A percentile compares a stretch with the other conserved stretches of the same genome.
These are phyloP conservation scores for Xestia ashworthii DNA, from an alignment of 2,888 invertebrate genomes.

Conservation along the genomic window DNA sequence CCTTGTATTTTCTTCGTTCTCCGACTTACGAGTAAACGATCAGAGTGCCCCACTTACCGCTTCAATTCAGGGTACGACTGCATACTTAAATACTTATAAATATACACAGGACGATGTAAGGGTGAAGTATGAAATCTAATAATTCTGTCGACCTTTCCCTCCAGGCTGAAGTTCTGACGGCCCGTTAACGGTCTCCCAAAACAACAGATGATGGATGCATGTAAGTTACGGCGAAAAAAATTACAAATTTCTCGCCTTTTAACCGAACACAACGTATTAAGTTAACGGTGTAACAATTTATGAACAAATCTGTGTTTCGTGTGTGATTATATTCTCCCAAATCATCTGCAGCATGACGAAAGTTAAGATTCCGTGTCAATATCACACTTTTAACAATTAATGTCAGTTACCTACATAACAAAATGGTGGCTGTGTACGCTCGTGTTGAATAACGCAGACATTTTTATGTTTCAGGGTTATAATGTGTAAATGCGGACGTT, in stretches of 20 bases:
- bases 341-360: conserved; percentile 71
- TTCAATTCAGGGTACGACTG: conserved; percentile 29
- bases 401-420: conserved; percentile 63
- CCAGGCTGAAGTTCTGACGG: conserved; percentile 53
- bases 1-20: conserved; percentile 15
- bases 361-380: conserved; percentile 68
- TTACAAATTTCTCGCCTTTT: conserved; percentile 87
- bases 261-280: conserved; percentile 81
- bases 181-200: conserved; percentile 71
- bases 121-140: conserved; percentile 68
- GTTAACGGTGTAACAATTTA: conserved; percentile 82
- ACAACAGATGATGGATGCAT: conserved; percentile 73
- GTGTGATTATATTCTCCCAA: conserved; percentile 68
- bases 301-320: conserved; percentile 75
- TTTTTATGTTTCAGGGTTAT: conserved; percentile 58
- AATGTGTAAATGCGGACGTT: conserved; percentile 43
- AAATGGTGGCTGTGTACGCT: conserved; percentile 49
- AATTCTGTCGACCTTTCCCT: conserved; percentile 66
- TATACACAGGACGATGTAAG: conserved; percentile 29
- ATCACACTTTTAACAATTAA: conserved; percentile 64
- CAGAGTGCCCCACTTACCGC: conserved; percentile 29
- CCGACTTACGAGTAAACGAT: conserved; percentile 25
- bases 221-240: conserved; percentile 74
- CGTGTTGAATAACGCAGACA: conserved; percentile 52
- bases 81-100: conserved; percentile 39